A percentile compares a stretch with the other conserved stretches of the same genome.
Conservation (phyloP, 1,140 invertebrate genomes). For the Nixonia krombeini region DNA sequence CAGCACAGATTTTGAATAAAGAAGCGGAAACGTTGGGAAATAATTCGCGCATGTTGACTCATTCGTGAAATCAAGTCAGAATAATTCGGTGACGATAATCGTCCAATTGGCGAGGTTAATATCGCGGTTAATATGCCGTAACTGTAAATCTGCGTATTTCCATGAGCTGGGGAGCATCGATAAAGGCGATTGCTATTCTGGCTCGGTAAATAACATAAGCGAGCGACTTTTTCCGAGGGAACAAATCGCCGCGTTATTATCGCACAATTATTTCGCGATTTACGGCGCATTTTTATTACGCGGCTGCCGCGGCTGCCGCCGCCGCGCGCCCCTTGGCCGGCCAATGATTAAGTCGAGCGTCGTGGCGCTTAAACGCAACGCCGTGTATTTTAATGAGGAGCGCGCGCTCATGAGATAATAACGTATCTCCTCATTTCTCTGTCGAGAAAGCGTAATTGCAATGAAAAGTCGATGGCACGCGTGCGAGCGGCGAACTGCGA, state of each 20-base stretch:
- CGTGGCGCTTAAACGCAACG: not conserved
- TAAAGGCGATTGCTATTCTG: not conserved
- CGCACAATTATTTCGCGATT: slow-evolving; percentile 6
- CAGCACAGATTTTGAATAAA: too few relatives aligned
- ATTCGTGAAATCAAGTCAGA: not conserved
- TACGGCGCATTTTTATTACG: not conserved
- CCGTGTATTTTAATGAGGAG: slow-evolving; percentile 16
- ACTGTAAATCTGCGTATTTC: slow-evolving; percentile 3
- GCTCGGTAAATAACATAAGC: slow-evolving; percentile 1
- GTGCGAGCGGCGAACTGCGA: slow-evolving; percentile 11
- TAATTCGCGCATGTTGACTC: too few relatives aligned
- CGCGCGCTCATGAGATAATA: too few relatives aligned
- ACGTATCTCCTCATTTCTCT: slow-evolving; percentile 11
- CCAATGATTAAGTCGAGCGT: not conserved
- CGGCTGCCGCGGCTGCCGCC: not conserved
- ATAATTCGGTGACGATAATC: not conserved
- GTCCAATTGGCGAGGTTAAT: not conserved
- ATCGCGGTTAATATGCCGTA: not conserved
- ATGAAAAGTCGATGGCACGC: slow-evolving; percentile 16
- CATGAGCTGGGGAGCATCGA: not conserved
- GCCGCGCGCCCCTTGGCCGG: not conserved
- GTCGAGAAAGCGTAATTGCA: slow-evolving; percentile 15
- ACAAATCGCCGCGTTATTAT: not conserved
- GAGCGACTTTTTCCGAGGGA: too few relatives aligned
- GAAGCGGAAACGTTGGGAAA: too few relatives aligned